These are phyloP conservation scores for Gila robusta DNA, from an alignment of 2,797 vertebrate species.

Conservation along the genomic window DNA sequence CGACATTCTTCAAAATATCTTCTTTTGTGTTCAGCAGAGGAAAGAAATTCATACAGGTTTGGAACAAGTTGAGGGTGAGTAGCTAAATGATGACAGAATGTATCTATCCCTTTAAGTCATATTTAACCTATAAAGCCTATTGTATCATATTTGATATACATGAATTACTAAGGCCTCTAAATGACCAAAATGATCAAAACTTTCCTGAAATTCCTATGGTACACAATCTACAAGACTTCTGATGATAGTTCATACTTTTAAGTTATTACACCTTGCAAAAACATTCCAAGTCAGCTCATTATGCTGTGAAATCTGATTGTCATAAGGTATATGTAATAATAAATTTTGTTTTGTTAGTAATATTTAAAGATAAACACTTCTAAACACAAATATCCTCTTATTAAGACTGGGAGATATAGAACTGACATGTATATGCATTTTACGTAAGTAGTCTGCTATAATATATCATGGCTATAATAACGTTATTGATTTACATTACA, in stretches of 20 bases:
- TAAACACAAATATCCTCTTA: background rate
- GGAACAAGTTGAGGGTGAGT: no score
- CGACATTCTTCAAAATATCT: no score
- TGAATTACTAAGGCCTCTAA: background rate
- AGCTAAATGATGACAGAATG: no score
- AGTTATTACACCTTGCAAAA: no score
- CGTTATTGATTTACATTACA: background rate
- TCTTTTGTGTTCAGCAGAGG: no score
- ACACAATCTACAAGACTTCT: background rate
- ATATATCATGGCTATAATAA: background rate
- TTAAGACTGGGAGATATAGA: background rate
- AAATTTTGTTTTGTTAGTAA: background rate
- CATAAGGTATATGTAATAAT: background rate
- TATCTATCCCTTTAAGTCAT: no score
- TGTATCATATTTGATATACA: background rate
- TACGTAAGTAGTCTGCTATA: background rate
- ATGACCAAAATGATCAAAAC: background rate
- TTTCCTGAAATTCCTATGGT: background rate
- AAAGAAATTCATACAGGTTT: no score
- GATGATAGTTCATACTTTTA: no score
- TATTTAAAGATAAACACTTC: background rate
- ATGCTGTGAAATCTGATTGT: background rate
- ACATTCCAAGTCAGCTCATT: no score
- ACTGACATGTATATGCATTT: background rate
- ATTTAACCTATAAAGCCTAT: no score